Evolutionary conservation across 2,113 vertebrate genomes (phyloP), one percentile per base, ranked within the genome.

Genomic region (Pontoporia blainvillei): DNA sequence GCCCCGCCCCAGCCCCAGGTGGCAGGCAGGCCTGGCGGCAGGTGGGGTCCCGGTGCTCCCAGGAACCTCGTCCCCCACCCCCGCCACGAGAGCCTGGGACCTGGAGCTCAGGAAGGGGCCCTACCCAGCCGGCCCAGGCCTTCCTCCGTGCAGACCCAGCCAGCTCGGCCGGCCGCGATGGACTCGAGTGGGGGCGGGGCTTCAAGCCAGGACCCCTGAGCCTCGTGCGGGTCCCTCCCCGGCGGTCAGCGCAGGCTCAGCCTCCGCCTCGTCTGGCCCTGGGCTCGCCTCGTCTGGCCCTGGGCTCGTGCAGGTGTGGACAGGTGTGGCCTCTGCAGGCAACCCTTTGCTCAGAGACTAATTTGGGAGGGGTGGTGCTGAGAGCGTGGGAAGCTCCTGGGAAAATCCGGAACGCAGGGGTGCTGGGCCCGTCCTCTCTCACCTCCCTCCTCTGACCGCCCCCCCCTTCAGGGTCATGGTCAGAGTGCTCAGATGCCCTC

Each of bases 331-430:
- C n/a, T 27, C 41, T 1, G 31, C 27, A 57, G 27, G 76, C 76
- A 54, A 12, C 57, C 36, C 66, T 79, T 39, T 82, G 54, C 17
- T 62, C 44, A 54, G 20, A 41, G 27, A 29, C 25, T 46, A 21
- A 46, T 52, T 61, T 69, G 18, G 4, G 1, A 36, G 29, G 29
- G 0, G 18, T 9, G 29, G 73, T 44, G 2, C 9, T 57, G 3
- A 29, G 13, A 29, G 17, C 10, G 12, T 81, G 76, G 44, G 39
- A 29, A 44, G 59, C 67, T 61, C 36, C 39, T 46, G 59, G 23
- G 78, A 17, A 66, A 84, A 75, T 1, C 57, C 69, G 20, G 59
- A 36, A 13, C 9, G 57, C 52, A n/a, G 7, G 15, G 23, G 31
- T 23, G 67, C 66, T 62, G 25, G 54, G 34, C 29, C 34, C 67